These are phyloP conservation scores for Corythornis cristatus DNA, from an alignment of 2,113 vertebrate species.

Conservation along the genomic window DNA sequence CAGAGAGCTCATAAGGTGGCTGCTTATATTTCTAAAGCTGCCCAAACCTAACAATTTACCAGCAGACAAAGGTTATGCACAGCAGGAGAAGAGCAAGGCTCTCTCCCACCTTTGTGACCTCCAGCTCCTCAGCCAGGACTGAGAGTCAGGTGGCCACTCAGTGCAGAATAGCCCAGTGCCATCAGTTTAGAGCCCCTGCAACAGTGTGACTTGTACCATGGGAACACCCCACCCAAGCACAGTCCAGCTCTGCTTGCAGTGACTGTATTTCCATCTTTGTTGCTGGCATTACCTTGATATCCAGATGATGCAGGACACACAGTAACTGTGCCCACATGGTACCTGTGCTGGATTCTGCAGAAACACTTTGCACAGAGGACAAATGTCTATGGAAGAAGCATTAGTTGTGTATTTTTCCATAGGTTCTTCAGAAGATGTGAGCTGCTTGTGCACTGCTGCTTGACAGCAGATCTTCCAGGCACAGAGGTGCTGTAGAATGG, in stretches of 20 bases:
- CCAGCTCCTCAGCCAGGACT: neutral
- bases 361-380: neutral
- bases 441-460: neutral
- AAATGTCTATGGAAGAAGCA: neutral
- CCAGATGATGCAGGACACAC: neutral
- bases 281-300: neutral
- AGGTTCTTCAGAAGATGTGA: neutral
- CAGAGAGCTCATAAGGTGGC: neutral
- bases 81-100: neutral
- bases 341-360: neutral
- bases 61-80: neutral
- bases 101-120: neutral
- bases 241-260: neutral
- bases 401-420: neutral
- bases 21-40: neutral
- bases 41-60: neutral
- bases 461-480: neutral
- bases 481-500: neutral
- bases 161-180: neutral
- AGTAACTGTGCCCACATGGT: neutral
- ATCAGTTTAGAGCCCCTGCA: no score
- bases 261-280: neutral
- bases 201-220: accelerated
- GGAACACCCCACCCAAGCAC: neutral
- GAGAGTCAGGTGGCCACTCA: neutral